Evolutionary conservation across 2,888 invertebrate genomes (phyloP), one percentile per base, ranked within the genome.

Genomic region (Scrobipalpa costella): DNA sequence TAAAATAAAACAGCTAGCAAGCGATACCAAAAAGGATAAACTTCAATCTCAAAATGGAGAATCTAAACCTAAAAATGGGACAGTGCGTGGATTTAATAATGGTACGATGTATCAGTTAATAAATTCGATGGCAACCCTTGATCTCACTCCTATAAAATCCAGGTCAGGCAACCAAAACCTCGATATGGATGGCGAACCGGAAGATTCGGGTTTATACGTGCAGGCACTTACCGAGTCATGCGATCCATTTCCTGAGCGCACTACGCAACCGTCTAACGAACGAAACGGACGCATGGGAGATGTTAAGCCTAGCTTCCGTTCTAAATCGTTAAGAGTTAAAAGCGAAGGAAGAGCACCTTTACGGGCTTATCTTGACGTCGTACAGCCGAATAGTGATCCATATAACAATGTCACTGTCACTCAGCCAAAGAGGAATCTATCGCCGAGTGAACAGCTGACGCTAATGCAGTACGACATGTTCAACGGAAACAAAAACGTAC

Each of bases 261-360:
- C 76, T 76, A 79, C 82, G 76, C 87, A 85, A 80, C 79, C 77
- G 70, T 76, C 77, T 64, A 84, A 83, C 80, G 83, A 78, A 76
- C 85, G 82, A 77, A 88, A 80, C 79, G 86, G 86, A 86, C 86
- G 89, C 71, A 78, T 77, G 62, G 89, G 89, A 77, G 86, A 85
- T 72, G 76, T 71, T 68, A 90, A 85, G 75, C 89, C 90, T 72
- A 90, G 84, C 78, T 90, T 90, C 84, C 90, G 92, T 71, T 92
- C 92, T 66, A 92, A 92, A 82, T 92, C 92, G 64, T 80, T 92
- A 68, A 86, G 92, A 82, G 87, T 92, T 49, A 92, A 91, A 81
- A 92, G 90, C 75, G 92, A 92, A 83, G 89, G 89, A 67, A 83
- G 91, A 77, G 82, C 85, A 44, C 90, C 91, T 62, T 82, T 91